phyloP scores from a whole-genome alignment of 2,113 vertebrate genomes.

The Tor tambroides region DNA sequence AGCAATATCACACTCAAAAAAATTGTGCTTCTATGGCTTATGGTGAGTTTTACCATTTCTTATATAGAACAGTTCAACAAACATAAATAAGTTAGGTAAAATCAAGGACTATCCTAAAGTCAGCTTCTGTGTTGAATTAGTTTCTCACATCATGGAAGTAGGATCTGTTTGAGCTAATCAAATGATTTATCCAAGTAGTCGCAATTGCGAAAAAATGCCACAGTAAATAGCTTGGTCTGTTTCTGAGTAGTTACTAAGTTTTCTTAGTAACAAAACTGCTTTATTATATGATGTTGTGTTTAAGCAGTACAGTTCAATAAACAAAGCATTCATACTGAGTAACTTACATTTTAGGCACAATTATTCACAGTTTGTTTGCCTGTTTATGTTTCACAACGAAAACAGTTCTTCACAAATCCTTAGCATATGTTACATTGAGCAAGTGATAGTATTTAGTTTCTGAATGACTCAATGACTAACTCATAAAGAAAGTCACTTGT shows the following conservation, averaged over 20 bases:
- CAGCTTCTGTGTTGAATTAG: background rate
- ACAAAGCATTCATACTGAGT: background rate
- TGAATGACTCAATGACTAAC: background rate
- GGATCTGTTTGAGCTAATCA: background rate
- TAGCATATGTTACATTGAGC: background rate
- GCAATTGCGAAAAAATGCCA: background rate
- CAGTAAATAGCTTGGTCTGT: background rate
- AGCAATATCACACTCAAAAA: background rate
- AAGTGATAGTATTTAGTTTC: background rate
- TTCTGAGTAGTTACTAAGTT: background rate
- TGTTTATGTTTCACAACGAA: background rate
- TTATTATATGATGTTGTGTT: background rate
- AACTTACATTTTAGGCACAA: background rate
- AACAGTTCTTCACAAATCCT: background rate
- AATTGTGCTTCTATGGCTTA: background rate
- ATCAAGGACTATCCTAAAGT: background rate
- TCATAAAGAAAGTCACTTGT: background rate
- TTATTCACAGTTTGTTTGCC: background rate
- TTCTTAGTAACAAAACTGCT: background rate
- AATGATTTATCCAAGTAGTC: background rate
- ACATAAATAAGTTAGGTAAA: background rate
- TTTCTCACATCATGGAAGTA: background rate
- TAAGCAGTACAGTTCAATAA: background rate
- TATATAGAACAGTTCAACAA: background rate
- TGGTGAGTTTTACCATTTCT: background rate